Evolutionary conservation across 2,113 vertebrate species (phyloP).

Genomic region (Paraplagusia blochii): DNA sequence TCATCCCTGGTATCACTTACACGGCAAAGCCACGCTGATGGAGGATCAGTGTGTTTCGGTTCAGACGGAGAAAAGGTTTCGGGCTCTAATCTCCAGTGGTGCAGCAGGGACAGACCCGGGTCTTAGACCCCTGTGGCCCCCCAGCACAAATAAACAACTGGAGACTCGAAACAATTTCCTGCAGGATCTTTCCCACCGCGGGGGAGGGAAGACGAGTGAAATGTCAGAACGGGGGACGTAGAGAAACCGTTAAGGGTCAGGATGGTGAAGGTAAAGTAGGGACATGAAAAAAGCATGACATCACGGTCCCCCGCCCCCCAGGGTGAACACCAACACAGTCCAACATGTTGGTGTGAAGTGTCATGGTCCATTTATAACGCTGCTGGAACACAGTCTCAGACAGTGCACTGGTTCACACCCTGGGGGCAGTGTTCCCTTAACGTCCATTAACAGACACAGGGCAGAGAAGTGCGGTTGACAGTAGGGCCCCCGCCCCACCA

Average conservation of each 20-base stretch:
- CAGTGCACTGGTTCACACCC: constrained; percentile 34
- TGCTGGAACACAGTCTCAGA: constrained; percentile 28
- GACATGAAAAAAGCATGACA: constrained; percentile 21
- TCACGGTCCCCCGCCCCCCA: constrained; percentile 6
- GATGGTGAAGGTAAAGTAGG: constrained; percentile 3
- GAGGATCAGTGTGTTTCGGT: constrained; percentile 60
- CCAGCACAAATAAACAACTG: constrained; percentile 72
- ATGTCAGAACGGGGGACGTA: constrained; percentile 28
- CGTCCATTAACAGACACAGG: constrained; percentile 42
- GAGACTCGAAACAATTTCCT: constrained; percentile 73
- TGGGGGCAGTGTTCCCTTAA: constrained; percentile 46
- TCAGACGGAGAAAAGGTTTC: constrained; percentile 34
- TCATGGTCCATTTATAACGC: constrained; percentile 40
- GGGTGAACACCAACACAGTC: constrained; percentile 41
- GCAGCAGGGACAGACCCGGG: constrained; percentile 18
- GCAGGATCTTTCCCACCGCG: constrained; percentile 68
- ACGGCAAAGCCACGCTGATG: constrained; percentile 59
- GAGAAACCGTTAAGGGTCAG: constrained; percentile 55
- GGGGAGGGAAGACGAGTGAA: constrained; percentile 48
- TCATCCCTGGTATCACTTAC: constrained; percentile 64
- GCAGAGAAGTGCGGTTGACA: constrained; percentile 23
- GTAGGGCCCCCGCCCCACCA: no score
- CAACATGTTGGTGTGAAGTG: constrained; percentile 48
- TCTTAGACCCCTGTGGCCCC: constrained; percentile 27
- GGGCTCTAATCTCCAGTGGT: constrained; percentile 59